Conservation (phyloP, 2,888 invertebrate genomes). For the Athetis lepigone region DNA sequence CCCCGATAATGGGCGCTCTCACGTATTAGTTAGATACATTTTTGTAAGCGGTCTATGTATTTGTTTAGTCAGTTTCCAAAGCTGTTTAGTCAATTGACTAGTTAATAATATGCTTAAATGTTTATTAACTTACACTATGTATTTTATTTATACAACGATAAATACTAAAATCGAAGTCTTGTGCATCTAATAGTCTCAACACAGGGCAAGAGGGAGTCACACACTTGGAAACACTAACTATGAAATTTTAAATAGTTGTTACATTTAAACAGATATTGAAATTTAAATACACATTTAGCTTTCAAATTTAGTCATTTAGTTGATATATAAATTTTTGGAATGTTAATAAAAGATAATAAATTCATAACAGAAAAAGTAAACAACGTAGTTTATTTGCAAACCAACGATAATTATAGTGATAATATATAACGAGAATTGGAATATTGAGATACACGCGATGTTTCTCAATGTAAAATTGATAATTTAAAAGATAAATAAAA, state of each 20-base stretch:
- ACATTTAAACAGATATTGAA: slow-evolving; percentile 43
- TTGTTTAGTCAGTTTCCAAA: slow-evolving; percentile 66
- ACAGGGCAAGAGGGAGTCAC: slow-evolving; percentile 77
- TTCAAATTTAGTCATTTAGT: slow-evolving; percentile 47
- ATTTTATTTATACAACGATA: slow-evolving; percentile 74
- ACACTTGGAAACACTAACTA: slow-evolving; percentile 58
- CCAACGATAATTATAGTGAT: slow-evolving; percentile 32
- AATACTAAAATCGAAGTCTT: slow-evolving; percentile 77
- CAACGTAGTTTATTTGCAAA: slow-evolving; percentile 35
- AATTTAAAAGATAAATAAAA: slow-evolving; percentile 20
- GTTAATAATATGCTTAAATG: slow-evolving; percentile 72
- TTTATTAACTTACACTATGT: slow-evolving; percentile 70
- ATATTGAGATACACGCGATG: slow-evolving; percentile 18
- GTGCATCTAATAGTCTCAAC: slow-evolving; percentile 80
- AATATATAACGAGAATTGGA: slow-evolving; percentile 18
- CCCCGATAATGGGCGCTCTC: slow-evolving; percentile 41
- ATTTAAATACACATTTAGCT: slow-evolving; percentile 44
- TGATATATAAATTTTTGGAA: slow-evolving; percentile 63
- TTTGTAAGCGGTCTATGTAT: slow-evolving; percentile 67
- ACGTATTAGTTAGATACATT: slow-evolving; percentile 56
- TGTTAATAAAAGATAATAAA: slow-evolving; percentile 52
- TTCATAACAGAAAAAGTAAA: slow-evolving; percentile 29
- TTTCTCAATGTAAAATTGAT: slow-evolving; percentile 22
- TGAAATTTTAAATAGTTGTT: slow-evolving; percentile 38
- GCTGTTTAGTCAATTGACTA: slow-evolving; percentile 81